Conservation (phyloP, 2,888 invertebrate genomes). For the Pseudoips prasinana region DNA sequence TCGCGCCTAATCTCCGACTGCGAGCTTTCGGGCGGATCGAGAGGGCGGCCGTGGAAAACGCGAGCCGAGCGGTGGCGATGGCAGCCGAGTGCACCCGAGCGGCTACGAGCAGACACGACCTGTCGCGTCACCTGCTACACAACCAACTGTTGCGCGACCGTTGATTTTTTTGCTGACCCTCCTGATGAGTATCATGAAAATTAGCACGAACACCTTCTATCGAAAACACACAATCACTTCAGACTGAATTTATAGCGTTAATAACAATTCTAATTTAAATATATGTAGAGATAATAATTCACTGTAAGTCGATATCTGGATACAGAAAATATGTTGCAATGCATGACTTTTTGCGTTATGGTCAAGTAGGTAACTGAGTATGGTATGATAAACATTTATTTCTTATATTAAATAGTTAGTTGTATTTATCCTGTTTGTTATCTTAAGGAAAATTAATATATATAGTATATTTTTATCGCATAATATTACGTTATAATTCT, state of each 20-base stretch:
- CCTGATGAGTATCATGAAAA: slow-evolving; percentile 59
- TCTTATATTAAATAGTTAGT: slow-evolving; percentile 21
- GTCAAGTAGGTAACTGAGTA: slow-evolving; percentile 6
- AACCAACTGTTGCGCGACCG: slow-evolving; percentile 80
- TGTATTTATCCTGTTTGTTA: slow-evolving; percentile 49
- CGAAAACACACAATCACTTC: slow-evolving; percentile 11
- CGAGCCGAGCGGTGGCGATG: slow-evolving; percentile 44
- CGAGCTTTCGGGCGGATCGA: slow-evolving; percentile 76
- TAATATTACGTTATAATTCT: too few species aligned
- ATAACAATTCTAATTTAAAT: too few species aligned
- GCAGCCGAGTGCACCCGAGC: slow-evolving; percentile 43
- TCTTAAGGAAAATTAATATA: slow-evolving; percentile 49
- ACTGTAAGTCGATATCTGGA: too few species aligned
- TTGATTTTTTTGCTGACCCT: slow-evolving; percentile 70
- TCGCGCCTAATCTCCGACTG: slow-evolving; percentile 70
- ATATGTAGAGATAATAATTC: too few species aligned
- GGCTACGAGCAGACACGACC: slow-evolving; percentile 56
- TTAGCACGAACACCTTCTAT: slow-evolving; percentile 50
- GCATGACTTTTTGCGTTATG: too few species aligned
- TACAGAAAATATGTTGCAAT: too few species aligned
- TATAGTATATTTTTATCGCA: too few species aligned
- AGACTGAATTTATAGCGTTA: neutral
- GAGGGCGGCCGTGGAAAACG: slow-evolving; percentile 74
- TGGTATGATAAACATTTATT: slow-evolving; percentile 24
- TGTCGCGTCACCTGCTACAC: slow-evolving; percentile 77